These are phyloP conservation scores for Copidosoma floridanum DNA, from an alignment of 1,140 invertebrate genomes.

Conservation along the genomic window DNA sequence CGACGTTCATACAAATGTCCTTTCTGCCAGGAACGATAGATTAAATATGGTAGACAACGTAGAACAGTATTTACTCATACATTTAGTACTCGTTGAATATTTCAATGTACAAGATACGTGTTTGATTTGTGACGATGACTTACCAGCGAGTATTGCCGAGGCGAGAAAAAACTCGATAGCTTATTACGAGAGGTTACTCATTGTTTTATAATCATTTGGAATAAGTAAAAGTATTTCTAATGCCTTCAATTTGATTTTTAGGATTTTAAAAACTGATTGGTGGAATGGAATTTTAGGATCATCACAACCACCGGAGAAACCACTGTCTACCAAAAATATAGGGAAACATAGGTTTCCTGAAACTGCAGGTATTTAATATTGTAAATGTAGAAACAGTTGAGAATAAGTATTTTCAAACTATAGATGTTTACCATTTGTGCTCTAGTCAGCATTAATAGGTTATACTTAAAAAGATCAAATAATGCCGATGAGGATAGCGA, in stretches of 20 bases:
- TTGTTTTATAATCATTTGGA: not conserved
- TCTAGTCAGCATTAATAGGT: constrained; percentile 6
- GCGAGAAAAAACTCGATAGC: constrained; percentile 30
- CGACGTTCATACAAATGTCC: constrained; percentile 35
- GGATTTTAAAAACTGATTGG: constrained; percentile 36
- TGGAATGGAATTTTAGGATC: constrained; percentile 33
- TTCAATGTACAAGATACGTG: constrained; percentile 32
- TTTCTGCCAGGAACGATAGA: constrained; percentile 32
- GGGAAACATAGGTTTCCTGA: constrained; percentile 39
- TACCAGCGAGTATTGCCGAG: constrained; percentile 30
- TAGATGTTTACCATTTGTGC: not conserved
- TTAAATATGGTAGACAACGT: constrained; percentile 45
- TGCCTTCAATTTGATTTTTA: constrained; percentile 8
- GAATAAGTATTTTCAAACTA: not conserved
- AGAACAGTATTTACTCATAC: constrained; percentile 43
- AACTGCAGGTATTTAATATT: constrained; percentile 4
- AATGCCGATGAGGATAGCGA: constrained; percentile 39
- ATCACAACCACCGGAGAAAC: not conserved
- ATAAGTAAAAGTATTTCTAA: too few species aligned
- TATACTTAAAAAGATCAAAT: constrained; percentile 38
- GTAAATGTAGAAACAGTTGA: too few species aligned
- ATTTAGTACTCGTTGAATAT: constrained; percentile 41
- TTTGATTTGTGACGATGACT: constrained; percentile 32
- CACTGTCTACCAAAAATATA: constrained; percentile 33
- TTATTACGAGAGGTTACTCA: constrained; percentile 38